A percentile compares a stretch with the other conserved stretches of the same genome.
phyloP scores from a whole-genome alignment of 2,113 vertebrate species.

The Erythrocercus mccallii region DNA sequence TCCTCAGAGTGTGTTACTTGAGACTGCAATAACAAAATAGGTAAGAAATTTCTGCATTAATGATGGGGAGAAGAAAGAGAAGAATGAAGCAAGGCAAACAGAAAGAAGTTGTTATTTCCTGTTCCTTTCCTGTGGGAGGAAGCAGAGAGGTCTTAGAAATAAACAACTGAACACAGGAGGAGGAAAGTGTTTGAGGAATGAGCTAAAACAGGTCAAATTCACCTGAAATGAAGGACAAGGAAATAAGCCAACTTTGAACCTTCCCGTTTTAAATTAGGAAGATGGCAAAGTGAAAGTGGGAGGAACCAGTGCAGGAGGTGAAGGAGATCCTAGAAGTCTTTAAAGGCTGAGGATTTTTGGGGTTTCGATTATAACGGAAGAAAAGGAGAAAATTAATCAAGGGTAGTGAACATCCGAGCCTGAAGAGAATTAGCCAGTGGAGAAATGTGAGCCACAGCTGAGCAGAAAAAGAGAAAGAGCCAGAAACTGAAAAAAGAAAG shows the following conservation, averaged over 20 bases:
- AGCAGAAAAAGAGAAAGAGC: background rate
- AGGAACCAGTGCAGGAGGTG: background rate
- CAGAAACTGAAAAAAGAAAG: background rate
- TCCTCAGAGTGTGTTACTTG: background rate
- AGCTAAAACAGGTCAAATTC: background rate
- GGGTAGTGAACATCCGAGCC: background rate
- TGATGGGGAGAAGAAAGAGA: background rate
- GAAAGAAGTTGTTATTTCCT: background rate
- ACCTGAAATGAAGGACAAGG: background rate
- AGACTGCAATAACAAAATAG: background rate
- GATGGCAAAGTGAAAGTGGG: background rate
- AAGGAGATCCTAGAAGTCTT: background rate
- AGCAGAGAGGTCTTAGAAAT: background rate
- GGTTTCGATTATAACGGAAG: background rate
- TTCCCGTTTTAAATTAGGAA: background rate
- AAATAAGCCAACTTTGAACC: background rate
- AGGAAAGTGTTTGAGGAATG: background rate
- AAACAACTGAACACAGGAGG: background rate
- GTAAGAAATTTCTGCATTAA: background rate
- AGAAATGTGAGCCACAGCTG: background rate
- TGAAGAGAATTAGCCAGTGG: background rate
- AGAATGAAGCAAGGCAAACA: background rate
- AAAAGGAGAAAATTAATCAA: background rate
- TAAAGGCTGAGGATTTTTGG: background rate
- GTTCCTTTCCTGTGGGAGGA: background rate